A percentile compares a stretch with the other conserved stretches of the same genome.
phyloP scores from a whole-genome alignment of 2,797 vertebrate genomes.

The Amniataba percoides region DNA sequence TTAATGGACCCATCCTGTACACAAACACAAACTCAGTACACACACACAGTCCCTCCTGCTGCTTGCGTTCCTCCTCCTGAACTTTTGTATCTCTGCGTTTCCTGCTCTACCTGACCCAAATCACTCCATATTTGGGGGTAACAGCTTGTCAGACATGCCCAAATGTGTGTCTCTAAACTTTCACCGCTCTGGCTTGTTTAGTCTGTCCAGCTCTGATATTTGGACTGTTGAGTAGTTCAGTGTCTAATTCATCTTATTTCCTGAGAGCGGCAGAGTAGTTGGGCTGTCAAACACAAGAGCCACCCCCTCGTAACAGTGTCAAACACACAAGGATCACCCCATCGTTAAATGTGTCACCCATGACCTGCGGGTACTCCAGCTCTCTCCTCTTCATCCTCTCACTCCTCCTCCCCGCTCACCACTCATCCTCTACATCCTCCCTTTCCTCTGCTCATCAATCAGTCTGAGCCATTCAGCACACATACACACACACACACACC shows the following conservation, averaged over 20 bases:
- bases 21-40: slow-evolving; percentile 48
- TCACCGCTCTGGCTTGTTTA: slow-evolving; percentile 80
- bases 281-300: slow-evolving; percentile 78
- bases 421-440: slow-evolving; percentile 47
- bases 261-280: slow-evolving; percentile 72
- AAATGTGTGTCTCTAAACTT: slow-evolving; percentile 77
- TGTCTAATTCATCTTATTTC: slow-evolving; percentile 73
- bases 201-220: slow-evolving; percentile 79
- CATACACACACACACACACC: slow-evolving; percentile 38
- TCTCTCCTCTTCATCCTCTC: slow-evolving; percentile 45
- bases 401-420: slow-evolving; percentile 35
- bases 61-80: slow-evolving; percentile 16
- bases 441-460: slow-evolving; percentile 45
- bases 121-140: slow-evolving; percentile 82
- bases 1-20: slow-evolving; percentile 45
- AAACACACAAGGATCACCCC: slow-evolving; percentile 76
- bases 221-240: slow-evolving; percentile 71
- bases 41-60: slow-evolving; percentile 41
- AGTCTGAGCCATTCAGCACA: slow-evolving; percentile 29
- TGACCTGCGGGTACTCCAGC: slow-evolving; percentile 64
- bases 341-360: slow-evolving; percentile 71
- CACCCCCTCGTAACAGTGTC: slow-evolving; percentile 77
- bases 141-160: slow-evolving; percentile 66
- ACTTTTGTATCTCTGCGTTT: slow-evolving; percentile 29
- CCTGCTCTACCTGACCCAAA: slow-evolving; percentile 65